Evolutionary conservation across 2,888 invertebrate species (phyloP), one percentile per base, ranked within the genome.

Genomic region (Amiota minor): DNA sequence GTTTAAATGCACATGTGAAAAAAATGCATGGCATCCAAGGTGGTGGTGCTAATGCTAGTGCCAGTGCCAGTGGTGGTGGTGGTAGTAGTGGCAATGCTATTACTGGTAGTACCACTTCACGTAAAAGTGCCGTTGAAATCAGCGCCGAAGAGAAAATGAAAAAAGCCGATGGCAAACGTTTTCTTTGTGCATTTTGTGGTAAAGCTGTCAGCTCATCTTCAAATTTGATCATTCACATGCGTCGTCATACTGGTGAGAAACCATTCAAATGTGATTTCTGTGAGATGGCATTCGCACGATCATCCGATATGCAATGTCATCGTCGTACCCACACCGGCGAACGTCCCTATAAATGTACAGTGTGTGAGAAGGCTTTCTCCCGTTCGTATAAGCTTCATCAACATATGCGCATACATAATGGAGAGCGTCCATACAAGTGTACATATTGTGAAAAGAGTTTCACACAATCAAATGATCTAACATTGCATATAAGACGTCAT

Each of bases 401-500:
- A 0, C 93, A 93, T 79, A 92, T 92, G 92, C 91, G 93, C 9
- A 92, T 92, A 23, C 90, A 90, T 78, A 89, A 88, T 0, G 93
- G 93, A 0, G 91, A 91, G 64, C 89, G 92, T 47, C 93, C 93
- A 0, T 92, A 92, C 86, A 92, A 92, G 80, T 93, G 93, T 78
- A 91, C 91, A 2, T 92, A 88, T 67, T 90, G 90, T 71, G 89
- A 89, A 35, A 89, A 89, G 74, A 88, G 89, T 45, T 94, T 94
- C 86, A 93, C 94, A 0, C 94, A 94, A 87, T 94, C 94, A 70
- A 94, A 94, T 86, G 94, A 94, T 82, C 89, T 94, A 68, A 93
- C 93, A 0, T 86, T 94, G 16, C 94, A 94, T 84, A 92, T 94
- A 81, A 91, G 94, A 0, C 90, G 94, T 0, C 94, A 94, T 83